Base-by-base conservation (phyloP, 2,797 vertebrate genomes). In the Phrynocephalus guinanensis region DNA sequence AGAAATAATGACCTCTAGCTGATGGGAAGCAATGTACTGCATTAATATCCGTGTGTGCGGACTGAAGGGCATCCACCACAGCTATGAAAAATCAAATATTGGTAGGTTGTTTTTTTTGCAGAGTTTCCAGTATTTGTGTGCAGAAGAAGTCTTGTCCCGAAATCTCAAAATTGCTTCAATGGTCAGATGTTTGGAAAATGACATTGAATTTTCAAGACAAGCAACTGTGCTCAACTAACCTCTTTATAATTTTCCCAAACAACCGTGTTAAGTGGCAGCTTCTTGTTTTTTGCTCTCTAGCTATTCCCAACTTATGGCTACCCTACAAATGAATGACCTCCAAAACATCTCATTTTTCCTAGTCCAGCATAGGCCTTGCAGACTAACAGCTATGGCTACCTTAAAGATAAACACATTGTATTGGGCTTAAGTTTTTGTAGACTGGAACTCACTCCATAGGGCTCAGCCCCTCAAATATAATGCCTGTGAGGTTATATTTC, bases 1-100 rank as follows among this genome's bases (percentile, higher is more conserved):
- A 44, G 67, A 91, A 88, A 63, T 83, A 88, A 73, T 82, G 86
- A 86, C 70, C 81, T 33, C 33, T 48, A 73, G 28, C 15, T 84
- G 71, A 79, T 72, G 38, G 72, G 82, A 93, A 91, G 82, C 79
- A 22, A 83, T 44, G 86, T 73, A 82, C 0, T 16, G 0, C 18
- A 56, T 87, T 56, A 82, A 16, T 68, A 83, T 87, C 52, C 7
- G 4, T 3, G 48, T 1, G 16, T 6, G 48, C 79, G 52, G 66
- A 80, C 48, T 72, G 84, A 50, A 87, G 87, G 7, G 68, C 68
- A 87, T 24, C 73, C 63, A 10, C 1, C 73, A 5, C 26, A 63
- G 15, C 44, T 22, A 87, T 70, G 85, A 78, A 72, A 13, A 86
- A 85, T 79, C 38, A 44, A 44, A 44, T 44, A 44, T 2, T 4